Conservation (phyloP, 2,113 vertebrate genomes). For the Setophaga petechia region DNA sequence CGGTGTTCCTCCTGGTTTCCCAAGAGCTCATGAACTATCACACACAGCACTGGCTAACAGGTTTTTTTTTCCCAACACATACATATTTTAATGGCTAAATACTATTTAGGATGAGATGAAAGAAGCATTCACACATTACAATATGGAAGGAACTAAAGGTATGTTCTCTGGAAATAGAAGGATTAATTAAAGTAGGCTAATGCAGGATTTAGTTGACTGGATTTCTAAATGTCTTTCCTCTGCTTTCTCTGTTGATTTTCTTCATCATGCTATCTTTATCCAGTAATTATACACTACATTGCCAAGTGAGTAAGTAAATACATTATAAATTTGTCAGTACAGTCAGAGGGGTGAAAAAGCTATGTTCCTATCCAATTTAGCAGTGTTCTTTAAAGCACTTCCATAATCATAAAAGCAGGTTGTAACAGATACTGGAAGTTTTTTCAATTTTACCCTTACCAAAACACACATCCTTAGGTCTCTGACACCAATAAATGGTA, state of each 20-base stretch:
- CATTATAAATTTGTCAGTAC: neutral
- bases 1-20: neutral
- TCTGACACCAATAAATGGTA: neutral
- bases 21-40: neutral
- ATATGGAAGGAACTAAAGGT: conserved; percentile 34
- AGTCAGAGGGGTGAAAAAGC: neutral
- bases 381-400: neutral
- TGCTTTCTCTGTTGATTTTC: conserved; percentile 57
- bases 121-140: neutral
- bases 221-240: conserved; percentile 42
- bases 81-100: neutral
- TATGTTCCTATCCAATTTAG: neutral
- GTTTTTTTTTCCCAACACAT: neutral
- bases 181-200: conserved; percentile 67
- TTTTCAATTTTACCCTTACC: neutral
- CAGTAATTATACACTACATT: neutral
- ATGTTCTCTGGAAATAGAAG: conserved; percentile 50
- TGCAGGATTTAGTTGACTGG: conserved; percentile 63
- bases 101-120: neutral
- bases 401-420: neutral
- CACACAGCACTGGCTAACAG: neutral
- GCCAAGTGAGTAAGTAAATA: neutral
- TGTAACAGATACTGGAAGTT: neutral
- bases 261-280: conserved; percentile 32
- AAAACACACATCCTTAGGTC: neutral